Base-by-base conservation (phyloP, 2,888 invertebrate genomes). In the Lasioglossum marginatum region DNA sequence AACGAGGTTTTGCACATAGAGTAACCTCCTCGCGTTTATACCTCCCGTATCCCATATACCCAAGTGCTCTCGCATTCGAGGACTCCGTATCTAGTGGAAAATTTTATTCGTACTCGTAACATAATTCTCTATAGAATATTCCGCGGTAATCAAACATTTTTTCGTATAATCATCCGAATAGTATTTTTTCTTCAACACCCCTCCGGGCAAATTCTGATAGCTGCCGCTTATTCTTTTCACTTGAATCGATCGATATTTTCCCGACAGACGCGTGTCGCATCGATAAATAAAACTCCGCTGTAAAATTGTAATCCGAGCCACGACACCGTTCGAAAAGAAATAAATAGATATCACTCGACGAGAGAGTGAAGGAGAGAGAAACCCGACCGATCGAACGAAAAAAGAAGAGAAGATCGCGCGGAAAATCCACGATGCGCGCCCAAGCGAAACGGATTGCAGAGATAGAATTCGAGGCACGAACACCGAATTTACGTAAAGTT, bases 401-500 rank as follows among this genome's bases (percentile, higher is more conserved):
- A 79, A 66, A 37, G n/a, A 48, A 45, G 1, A 34, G 14, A n/a
- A 48, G 5, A 37, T 19, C 71, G 73, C 45, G 70, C 10, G 77
- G 40, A n/a, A 77, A 81, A 77, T 63, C 66, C 60, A 60, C 68
- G 74, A 71, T 19, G 82, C 52, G 48, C 34, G 34, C 43, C 43
- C 77, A 52, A 52, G 37, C 75, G 75, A 43, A 73, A 73, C 57
- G 75, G 75, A 86, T 77, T 43, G 75, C 34, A 82, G 52, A 45
- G 78, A 71, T 82, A 27, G 71, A 83, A 82, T 79, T 79, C 85
- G 66, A 76, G 72, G 72, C 66, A 66, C 78, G 77, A 72, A 75
- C 75, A 43, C 40, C 71, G 86, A 76, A 82, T 78, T 85, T 78
- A 85, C 76, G 76, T 66, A 57, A 85, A 27, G 60, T 73, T 73